Evolutionary conservation across 2,797 vertebrate species (phyloP), one percentile per base, ranked within the genome.

Genomic region (Paedocypris micromegethes): DNA sequence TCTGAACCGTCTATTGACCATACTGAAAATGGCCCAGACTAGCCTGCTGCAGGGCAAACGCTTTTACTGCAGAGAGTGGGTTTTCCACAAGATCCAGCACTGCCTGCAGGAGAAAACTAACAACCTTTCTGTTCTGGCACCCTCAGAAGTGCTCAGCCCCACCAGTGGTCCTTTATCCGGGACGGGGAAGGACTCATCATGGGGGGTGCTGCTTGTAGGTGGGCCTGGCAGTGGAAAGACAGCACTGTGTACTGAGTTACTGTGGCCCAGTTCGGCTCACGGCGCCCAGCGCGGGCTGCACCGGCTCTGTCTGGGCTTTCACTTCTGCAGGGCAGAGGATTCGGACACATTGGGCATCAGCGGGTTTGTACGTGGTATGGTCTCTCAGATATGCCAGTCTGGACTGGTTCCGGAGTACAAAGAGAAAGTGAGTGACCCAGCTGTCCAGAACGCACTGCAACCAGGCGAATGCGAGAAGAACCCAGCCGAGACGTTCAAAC

Each of bases 41-140:
- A 98, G 96, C 86, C 90, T 98, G 84, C 90, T 99, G 84, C 93
- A 95, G 86, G 96, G 96, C 75, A 99, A 98, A 74, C 94, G 90
- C 75, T 99, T 98, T 83, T 98, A 98, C 88, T 99, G 97, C 88
- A 88, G 97, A 82, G 97, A 99, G 84, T 99, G 97, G 97, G 94
- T 96, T 81, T 99, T 99, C 88, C 95, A 98, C 78, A 98, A 98
- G 89, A 93, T 98, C 83, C 97, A 98, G 88, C 96, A 98, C 72
- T 99, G 96, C 88, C 92, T 99, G 66, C 94, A 97, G 87, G 97
- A 98, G 89, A 98, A 98, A 83, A 88, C 82, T 47, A 92, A 82
- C 90, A 84, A 83, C 81, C 84, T 91, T 59, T 67, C 74, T 87
- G 82, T 89, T 65, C 83, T 83, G 83, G 60, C 77, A 80, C 84